Base-by-base conservation (phyloP, 2,797 vertebrate species). In the Lutjanus campechanus region DNA sequence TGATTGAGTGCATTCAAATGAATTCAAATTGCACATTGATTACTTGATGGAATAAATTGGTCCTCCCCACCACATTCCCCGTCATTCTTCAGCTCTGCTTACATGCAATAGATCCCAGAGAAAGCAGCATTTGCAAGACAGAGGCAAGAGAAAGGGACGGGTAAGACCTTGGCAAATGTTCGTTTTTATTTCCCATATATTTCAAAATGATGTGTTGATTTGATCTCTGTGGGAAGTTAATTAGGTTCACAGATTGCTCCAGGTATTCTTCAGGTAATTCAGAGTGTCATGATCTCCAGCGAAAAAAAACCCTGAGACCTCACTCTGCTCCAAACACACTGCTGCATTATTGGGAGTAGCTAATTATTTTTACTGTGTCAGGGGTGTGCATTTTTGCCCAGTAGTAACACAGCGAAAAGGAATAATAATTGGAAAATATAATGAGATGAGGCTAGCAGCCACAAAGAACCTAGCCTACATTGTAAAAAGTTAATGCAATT, bases 1-100 rank as follows among this genome's bases (percentile, higher is more conserved):
- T 97, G 97, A 99, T 98, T 97, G 97, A 98, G 96, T 97, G 96
- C 96, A 97, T 98, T 98, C 97, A 98, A 98, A 98, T 98, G 96
- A 98, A 97, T 97, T 97, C 96, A 96, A 96, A 97, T 95, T 97
- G 95, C 95, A 96, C 97, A 98, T 97, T 98, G 97, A 98, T 98
- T 97, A 98, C 96, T 96, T 94, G 95, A 96, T 96, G 96, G 94
- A 92, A 90, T 82, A 88, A 92, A 94, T 95, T 93, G 95, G 92
- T 88, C 67, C 73, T 83, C 70, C 82, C 79, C 46, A 77, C 76
- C 56, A 22, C 84, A 68, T 88, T 77, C 53, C 55, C 70, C 63
- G 46, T 82, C 93, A 85, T 83, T 82, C 77, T 74, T 86, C 84
- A 69, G 69, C 67, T 73, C 53, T 55, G 65, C 83, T 70, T 58